Evolutionary conservation across 2,888 invertebrate genomes (phyloP).

Genomic region (Melieria picta): DNA sequence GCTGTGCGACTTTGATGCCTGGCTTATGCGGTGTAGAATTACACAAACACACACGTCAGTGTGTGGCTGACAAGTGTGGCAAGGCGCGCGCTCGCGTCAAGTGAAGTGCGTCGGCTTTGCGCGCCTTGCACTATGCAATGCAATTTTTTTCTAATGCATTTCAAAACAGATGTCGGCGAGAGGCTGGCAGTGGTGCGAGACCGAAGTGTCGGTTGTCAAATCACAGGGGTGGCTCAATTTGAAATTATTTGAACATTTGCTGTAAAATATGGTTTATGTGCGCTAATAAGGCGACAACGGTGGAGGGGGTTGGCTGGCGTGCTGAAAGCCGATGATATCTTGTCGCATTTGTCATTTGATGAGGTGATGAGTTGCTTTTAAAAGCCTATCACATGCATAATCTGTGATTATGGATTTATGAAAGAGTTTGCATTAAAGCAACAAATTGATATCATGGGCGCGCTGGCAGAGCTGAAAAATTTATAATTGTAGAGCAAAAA

Average conservation of each 20-base stretch:
- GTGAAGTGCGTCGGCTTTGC: constrained; percentile 21
- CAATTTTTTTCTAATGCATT: constrained; percentile 28
- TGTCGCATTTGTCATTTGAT: constrained; percentile 38
- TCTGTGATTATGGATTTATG: constrained; percentile 42
- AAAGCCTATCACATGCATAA: constrained; percentile 44
- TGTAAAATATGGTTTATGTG: constrained; percentile 63
- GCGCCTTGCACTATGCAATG: constrained; percentile 33
- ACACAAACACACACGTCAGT: constrained; percentile 41
- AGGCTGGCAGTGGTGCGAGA: not conserved
- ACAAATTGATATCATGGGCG: not conserved
- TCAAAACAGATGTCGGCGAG: constrained; percentile 24
- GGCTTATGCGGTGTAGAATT: constrained; percentile 51
- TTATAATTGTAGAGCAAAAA: too few relatives aligned
- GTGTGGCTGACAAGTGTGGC: too few relatives aligned
- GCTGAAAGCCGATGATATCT: constrained; percentile 41
- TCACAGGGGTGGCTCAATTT: constrained; percentile 50
- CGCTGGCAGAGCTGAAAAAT: too few relatives aligned
- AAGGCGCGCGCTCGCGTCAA: constrained; percentile 28
- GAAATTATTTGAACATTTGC: constrained; percentile 64
- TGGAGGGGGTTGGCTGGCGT: constrained; percentile 29
- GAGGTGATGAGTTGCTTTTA: constrained; percentile 35
- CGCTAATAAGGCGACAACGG: constrained; percentile 51
- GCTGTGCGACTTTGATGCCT: constrained; percentile 35
- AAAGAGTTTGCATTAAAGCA: constrained; percentile 28
- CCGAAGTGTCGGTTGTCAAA: constrained; percentile 43